Conservation (phyloP, 2,888 invertebrate species). For the Zaprionus bogoriensis region DNA sequence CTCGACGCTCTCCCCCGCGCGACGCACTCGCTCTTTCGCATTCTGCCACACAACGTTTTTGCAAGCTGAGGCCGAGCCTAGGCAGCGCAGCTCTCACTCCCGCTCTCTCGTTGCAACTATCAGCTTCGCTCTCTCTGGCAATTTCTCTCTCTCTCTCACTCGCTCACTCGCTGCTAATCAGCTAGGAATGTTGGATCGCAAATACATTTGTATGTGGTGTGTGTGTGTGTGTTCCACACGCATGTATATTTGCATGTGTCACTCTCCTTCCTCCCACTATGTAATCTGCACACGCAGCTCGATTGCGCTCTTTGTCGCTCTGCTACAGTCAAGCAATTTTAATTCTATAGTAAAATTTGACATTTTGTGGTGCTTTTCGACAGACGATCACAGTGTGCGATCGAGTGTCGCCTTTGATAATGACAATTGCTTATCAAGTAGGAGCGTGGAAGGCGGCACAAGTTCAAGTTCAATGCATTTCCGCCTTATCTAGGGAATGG, state of each 20-base stretch:
- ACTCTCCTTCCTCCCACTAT: not conserved
- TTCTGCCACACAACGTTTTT: not conserved
- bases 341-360: too few species aligned
- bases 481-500: not conserved
- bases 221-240: too few species aligned
- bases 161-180: not conserved
- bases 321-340: too few species aligned
- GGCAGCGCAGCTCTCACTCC: too few species aligned
- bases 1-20: too few species aligned
- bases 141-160: too few species aligned
- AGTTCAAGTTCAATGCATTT: not conserved
- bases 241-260: not conserved
- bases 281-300: not conserved
- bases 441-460: too few species aligned
- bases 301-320: too few species aligned
- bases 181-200: not conserved
- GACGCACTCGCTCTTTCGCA: not conserved
- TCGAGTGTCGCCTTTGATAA: too few species aligned
- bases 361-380: too few species aligned
- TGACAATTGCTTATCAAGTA: not conserved
- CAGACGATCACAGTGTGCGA: too few species aligned
- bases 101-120: constrained; percentile 2
- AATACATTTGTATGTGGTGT: not conserved
- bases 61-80: not conserved
- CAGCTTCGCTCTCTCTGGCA: not conserved